Evolutionary conservation across 2,888 invertebrate species (phyloP).

Genomic region (Hydriomena furcata): DNA sequence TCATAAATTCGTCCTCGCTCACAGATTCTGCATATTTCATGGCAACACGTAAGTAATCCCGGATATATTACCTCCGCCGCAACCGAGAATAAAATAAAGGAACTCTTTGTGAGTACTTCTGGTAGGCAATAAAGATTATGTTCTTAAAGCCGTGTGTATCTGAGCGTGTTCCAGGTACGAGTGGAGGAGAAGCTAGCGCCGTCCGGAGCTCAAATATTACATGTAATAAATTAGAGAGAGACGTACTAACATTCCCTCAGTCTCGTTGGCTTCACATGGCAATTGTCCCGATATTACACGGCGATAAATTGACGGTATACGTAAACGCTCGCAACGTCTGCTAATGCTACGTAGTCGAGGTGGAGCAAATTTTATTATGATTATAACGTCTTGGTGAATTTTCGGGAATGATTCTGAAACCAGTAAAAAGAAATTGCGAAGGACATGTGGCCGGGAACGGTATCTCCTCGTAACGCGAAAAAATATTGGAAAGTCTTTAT

Average conservation of each 20-base stretch:
- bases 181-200: slow-evolving; percentile 38
- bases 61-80: slow-evolving; percentile 53
- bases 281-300: slow-evolving; percentile 75
- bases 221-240: slow-evolving; percentile 68
- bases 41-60: slow-evolving; percentile 41
- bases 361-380: slow-evolving; percentile 54
- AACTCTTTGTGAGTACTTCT: slow-evolving; percentile 54
- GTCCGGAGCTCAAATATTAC: slow-evolving; percentile 65
- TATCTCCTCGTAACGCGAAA: slow-evolving; percentile 29
- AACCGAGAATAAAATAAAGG: slow-evolving; percentile 59
- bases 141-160: slow-evolving; percentile 58
- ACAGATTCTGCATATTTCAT: slow-evolving; percentile 45
- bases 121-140: slow-evolving; percentile 68
- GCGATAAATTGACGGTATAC: slow-evolving; percentile 58
- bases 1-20: slow-evolving; percentile 47
- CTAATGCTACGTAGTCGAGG: slow-evolving; percentile 54
- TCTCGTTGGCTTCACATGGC: slow-evolving; percentile 63
- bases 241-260: slow-evolving; percentile 58
- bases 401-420: slow-evolving; percentile 29
- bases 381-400: slow-evolving; percentile 41
- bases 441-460: slow-evolving; percentile 32
- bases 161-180: slow-evolving; percentile 44
- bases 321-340: slow-evolving; percentile 49
- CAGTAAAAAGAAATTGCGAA: slow-evolving; percentile 33
- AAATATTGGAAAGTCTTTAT: slow-evolving; percentile 36